Evolutionary conservation across 2,888 invertebrate species (phyloP).

Genomic region (Craniophora ligustri): DNA sequence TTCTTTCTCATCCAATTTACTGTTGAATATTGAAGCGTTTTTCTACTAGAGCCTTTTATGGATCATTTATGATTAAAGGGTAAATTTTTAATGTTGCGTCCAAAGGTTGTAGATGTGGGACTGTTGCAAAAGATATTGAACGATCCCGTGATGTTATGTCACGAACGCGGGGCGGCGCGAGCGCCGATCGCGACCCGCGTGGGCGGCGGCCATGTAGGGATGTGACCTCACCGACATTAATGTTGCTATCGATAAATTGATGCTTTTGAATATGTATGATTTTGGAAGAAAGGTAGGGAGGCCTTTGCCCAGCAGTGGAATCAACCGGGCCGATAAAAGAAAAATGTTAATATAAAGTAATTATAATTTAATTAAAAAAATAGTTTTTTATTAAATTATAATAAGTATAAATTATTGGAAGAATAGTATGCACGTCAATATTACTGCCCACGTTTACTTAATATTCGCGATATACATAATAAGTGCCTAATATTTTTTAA

Average conservation of each 20-base stretch:
- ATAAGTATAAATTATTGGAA: too few species aligned
- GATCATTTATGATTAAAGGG: slow-evolving; percentile 19
- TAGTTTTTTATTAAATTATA: too few species aligned
- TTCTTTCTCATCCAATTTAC: too few species aligned
- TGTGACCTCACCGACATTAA: slow-evolving; percentile 40
- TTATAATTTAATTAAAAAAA: too few species aligned
- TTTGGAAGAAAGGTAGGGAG: too few species aligned
- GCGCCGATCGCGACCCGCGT: slow-evolving; percentile 83
- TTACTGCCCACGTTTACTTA: too few species aligned
- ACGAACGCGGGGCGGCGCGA: slow-evolving; percentile 80
- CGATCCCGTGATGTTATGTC: slow-evolving; percentile 83
- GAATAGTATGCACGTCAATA: too few species aligned
- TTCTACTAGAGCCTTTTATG: not conserved
- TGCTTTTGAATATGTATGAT: not conserved
- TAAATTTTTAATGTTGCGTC: slow-evolving; percentile 60
- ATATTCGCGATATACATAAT: too few species aligned
- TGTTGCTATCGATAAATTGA: slow-evolving; percentile 33
- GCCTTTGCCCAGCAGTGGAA: too few species aligned
- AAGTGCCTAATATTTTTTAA: too few species aligned
- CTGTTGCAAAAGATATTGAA: slow-evolving; percentile 84
- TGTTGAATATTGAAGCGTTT: not conserved
- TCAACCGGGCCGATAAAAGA: too few species aligned
- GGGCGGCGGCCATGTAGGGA: slow-evolving; percentile 75
- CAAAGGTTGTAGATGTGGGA: slow-evolving; percentile 77
- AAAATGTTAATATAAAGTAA: too few species aligned